These are phyloP conservation scores for Anniella stebbinsi DNA, from an alignment of 2,797 vertebrate genomes.

Conservation along the genomic window DNA sequence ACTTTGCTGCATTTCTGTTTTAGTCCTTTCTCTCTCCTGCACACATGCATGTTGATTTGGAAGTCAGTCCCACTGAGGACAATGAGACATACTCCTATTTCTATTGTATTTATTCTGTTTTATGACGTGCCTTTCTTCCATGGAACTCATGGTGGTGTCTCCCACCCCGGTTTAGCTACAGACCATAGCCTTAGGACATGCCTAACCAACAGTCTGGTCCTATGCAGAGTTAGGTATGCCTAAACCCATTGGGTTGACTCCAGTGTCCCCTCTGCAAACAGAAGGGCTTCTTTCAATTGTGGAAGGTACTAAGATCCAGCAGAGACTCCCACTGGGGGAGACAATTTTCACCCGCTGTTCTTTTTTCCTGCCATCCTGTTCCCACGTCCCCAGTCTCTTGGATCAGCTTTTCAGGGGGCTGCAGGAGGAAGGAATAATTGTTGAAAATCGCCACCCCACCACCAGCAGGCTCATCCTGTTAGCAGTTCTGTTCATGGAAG, in stretches of 20 bases:
- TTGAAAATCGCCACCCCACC: background rate
- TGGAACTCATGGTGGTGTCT: background rate
- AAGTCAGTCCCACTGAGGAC: too few species aligned
- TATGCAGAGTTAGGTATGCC: background rate
- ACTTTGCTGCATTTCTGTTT: background rate
- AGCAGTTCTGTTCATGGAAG: background rate
- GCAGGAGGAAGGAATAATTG: background rate
- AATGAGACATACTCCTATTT: background rate
- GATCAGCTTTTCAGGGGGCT: background rate
- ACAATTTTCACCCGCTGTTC: background rate
- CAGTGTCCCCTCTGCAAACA: background rate
- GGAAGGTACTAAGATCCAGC: background rate
- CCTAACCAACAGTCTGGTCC: too few species aligned
- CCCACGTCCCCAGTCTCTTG: background rate
- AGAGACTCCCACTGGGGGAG: background rate
- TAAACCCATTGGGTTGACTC: background rate
- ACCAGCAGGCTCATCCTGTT: background rate
- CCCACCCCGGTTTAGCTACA: background rate
- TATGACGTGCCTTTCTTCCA: background rate
- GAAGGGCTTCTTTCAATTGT: background rate
- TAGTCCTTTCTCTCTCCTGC: background rate
- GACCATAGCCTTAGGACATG: background rate
- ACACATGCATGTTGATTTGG: background rate
- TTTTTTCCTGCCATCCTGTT: background rate
- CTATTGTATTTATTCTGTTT: background rate